Conservation (phyloP, 1,140 invertebrate genomes). For the Dermatophagoides farinae region DNA sequence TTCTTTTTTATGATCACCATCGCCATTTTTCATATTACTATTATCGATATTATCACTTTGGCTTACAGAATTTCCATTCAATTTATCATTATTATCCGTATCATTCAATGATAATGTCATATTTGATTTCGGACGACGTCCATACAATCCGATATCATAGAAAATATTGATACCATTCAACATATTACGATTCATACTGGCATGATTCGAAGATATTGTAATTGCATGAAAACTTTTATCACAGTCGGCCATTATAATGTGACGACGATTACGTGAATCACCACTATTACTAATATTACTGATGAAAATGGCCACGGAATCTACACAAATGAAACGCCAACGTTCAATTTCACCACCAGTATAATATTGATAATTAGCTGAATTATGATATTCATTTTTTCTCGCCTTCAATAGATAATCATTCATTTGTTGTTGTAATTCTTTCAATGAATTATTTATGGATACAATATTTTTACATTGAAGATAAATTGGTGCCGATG, state of each 20-base stretch:
- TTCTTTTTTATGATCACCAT: too few relatives aligned
- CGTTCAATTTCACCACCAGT: background rate
- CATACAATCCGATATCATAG: constrained; percentile 1
- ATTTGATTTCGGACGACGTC: too few relatives aligned
- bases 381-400: too few relatives aligned
- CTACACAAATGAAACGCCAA: background rate
- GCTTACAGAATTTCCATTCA: too few relatives aligned
- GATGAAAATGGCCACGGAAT: background rate
- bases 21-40: too few relatives aligned
- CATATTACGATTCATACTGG: background rate
- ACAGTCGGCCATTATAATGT: background rate
- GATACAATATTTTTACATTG: background rate
- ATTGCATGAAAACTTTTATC: constrained; percentile 8
- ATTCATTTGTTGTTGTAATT: background rate
- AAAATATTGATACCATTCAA: constrained; percentile 2
- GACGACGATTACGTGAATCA: background rate
- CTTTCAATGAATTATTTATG: background rate
- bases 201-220: background rate
- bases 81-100: too few relatives aligned
- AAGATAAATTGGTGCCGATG: constrained; percentile 8
- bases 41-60: too few relatives aligned
- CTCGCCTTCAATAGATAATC: background rate
- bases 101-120: too few relatives aligned
- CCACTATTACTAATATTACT: background rate
- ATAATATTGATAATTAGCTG: background rate